Evolutionary conservation across 2,113 vertebrate genomes (phyloP).

Genomic region (Nibea albiflora): DNA sequence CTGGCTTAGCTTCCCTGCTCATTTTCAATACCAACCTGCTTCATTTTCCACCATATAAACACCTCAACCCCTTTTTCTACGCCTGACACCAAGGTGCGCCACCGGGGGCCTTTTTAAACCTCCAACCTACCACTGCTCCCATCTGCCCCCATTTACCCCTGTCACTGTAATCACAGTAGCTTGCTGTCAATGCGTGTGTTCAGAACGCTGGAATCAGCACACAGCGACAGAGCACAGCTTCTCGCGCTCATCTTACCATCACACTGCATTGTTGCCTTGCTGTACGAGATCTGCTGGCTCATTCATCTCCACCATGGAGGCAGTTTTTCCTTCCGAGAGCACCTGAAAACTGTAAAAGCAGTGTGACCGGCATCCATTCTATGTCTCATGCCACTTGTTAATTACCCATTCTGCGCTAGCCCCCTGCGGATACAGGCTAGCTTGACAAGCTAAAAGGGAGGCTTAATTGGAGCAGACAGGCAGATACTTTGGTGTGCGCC

Average conservation of each 20-base stretch:
- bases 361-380: conserved; percentile 39
- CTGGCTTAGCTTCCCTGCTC: conserved; percentile 8
- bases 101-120: conserved; percentile 12
- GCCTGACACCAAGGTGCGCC: neutral
- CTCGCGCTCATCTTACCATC: neutral
- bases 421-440: conserved; percentile 35
- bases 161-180: conserved; percentile 16
- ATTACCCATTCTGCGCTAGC: conserved; percentile 52
- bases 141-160: conserved; percentile 10
- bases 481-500: conserved; percentile 28
- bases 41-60: conserved; percentile 14
- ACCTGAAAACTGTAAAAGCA: conserved; percentile 38
- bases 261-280: neutral
- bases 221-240: neutral
- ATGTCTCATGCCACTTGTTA: conserved; percentile 52
- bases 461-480: conserved; percentile 68
- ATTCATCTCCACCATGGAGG: conserved; percentile 14
- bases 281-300: neutral
- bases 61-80: conserved; percentile 6
- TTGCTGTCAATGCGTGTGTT: conserved; percentile 8
- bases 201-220: conserved; percentile 13
- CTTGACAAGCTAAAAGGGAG: conserved; percentile 45
- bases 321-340: conserved; percentile 17
- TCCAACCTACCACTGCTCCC: conserved; percentile 1
- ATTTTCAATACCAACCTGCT: conserved; percentile 4